Percentiles rank a stretch among this genome's conserved stretches.
phyloP scores from a whole-genome alignment of 2,888 invertebrate species.

The Chrysomela aeneicollis region DNA sequence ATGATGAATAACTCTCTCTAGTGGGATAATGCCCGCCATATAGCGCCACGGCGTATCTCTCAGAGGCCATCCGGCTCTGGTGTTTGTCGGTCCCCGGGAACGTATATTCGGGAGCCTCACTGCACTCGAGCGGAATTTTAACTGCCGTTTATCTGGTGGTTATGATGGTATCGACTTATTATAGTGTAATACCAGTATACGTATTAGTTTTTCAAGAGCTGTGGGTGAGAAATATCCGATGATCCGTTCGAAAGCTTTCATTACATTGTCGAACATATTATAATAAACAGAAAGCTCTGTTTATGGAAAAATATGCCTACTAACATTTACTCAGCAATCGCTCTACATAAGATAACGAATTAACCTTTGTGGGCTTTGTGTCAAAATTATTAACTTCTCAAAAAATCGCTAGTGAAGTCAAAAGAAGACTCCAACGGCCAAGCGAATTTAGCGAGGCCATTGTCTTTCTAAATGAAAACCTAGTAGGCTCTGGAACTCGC shows the following conservation, averaged over 20 bases:
- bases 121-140: conserved; percentile 41
- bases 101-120: conserved; percentile 15
- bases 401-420: no score
- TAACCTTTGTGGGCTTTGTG: no score
- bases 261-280: no score
- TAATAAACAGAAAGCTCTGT: no score
- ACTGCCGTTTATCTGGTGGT: conserved; percentile 35
- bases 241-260: background rate
- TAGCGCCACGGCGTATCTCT: conserved; percentile 45
- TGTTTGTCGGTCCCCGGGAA: conserved; percentile 24
- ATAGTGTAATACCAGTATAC: background rate
- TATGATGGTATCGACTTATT: background rate
- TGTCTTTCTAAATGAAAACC: no score
- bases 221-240: background rate
- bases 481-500: no score
- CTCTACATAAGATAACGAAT: no score
- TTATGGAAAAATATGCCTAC: no score
- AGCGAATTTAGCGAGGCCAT: no score
- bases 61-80: conserved; percentile 19
- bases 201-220: background rate
- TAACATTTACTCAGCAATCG: no score
- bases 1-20: conserved; percentile 62
- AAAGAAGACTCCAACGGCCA: no score
- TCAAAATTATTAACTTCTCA: no score
- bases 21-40: conserved; percentile 56